Evolutionary conservation across 1,140 invertebrate genomes (phyloP).

Genomic region (Drosophila equinoxialis): DNA sequence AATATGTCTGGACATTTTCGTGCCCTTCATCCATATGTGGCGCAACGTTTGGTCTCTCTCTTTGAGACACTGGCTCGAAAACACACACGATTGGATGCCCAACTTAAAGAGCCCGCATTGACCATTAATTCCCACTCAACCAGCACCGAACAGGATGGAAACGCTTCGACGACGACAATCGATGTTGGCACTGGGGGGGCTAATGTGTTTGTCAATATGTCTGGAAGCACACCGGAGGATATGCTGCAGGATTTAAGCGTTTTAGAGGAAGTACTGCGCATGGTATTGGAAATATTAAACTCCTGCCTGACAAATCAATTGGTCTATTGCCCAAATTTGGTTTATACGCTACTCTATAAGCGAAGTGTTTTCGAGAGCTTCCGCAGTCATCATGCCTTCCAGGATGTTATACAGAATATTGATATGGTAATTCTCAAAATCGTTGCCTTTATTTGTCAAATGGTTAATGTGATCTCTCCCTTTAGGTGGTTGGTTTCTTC

Average conservation of each 20-base stretch:
- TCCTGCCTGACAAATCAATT: slow-evolving; percentile 95
- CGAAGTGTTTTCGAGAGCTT: slow-evolving; percentile 95
- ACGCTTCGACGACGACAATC: slow-evolving; percentile 23
- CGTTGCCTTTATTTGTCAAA: neutral
- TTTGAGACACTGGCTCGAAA: slow-evolving; percentile 94
- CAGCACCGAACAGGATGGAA: slow-evolving; percentile 31
- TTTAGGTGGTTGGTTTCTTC: slow-evolving; percentile 94
- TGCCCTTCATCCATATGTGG: slow-evolving; percentile 97
- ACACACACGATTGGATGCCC: slow-evolving; percentile 86
- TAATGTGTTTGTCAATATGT: slow-evolving; percentile 69
- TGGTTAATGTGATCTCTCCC: neutral
- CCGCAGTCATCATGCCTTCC: slow-evolving; percentile 93
- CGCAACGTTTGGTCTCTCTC: slow-evolving; percentile 94
- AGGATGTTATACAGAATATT: slow-evolving; percentile 98
- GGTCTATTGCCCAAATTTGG: slow-evolving; percentile 95
- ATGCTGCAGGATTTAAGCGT: slow-evolving; percentile 94
- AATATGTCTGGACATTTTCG: slow-evolving; percentile 99
- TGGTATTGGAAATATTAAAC: slow-evolving; percentile 98
- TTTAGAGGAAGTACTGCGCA: slow-evolving; percentile 97
- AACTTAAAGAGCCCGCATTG: slow-evolving; percentile 74
- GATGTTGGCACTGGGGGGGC: neutral
- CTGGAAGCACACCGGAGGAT: slow-evolving; percentile 77
- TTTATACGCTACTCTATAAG: slow-evolving; percentile 98
- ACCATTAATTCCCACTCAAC: neutral
- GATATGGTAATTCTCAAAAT: slow-evolving; percentile 88